These are phyloP conservation scores for Dynastes maya DNA, from an alignment of 2,888 invertebrate genomes.

Conservation along the genomic window DNA sequence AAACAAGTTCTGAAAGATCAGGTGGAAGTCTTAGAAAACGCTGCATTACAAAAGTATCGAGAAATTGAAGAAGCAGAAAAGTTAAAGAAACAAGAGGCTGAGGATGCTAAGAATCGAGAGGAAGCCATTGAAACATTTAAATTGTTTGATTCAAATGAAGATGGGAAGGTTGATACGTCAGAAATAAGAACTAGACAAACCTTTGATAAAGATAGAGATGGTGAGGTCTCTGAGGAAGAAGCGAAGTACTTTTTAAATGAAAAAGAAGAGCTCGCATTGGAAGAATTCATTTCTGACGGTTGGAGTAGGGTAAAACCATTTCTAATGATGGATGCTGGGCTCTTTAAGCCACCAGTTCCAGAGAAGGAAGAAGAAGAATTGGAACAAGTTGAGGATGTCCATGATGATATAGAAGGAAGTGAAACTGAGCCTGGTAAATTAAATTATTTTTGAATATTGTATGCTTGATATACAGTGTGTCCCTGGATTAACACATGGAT, in stretches of 20 bases:
- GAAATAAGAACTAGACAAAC: slow-evolving; percentile 82
- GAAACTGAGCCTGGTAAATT: slow-evolving; percentile 12
- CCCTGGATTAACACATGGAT: too few species aligned
- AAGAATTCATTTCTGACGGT: slow-evolving; percentile 79
- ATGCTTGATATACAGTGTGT: neutral
- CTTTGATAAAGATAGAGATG: slow-evolving; percentile 93
- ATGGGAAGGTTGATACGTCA: slow-evolving; percentile 80
- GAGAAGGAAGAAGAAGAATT: slow-evolving; percentile 57
- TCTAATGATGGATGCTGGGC: slow-evolving; percentile 83
- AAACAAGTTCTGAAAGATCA: slow-evolving; percentile 81
- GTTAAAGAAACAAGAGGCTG: slow-evolving; percentile 74
- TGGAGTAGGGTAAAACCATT: slow-evolving; percentile 88
- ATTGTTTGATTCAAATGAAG: slow-evolving; percentile 85
- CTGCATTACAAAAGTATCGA: slow-evolving; percentile 84
- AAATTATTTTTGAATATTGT: neutral
- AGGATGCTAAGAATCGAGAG: slow-evolving; percentile 73
- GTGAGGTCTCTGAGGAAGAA: slow-evolving; percentile 90
- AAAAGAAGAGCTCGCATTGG: slow-evolving; percentile 78
- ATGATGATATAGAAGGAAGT: slow-evolving; percentile 55
- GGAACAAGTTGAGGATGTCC: slow-evolving; percentile 57
- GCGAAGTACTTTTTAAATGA: slow-evolving; percentile 83
- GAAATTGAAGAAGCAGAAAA: slow-evolving; percentile 79
- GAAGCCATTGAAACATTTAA: slow-evolving; percentile 85
- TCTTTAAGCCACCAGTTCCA: slow-evolving; percentile 75
- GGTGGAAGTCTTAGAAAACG: slow-evolving; percentile 82